Base-by-base conservation (phyloP, 2,888 invertebrate genomes). In the Fragum whitleyi region DNA sequence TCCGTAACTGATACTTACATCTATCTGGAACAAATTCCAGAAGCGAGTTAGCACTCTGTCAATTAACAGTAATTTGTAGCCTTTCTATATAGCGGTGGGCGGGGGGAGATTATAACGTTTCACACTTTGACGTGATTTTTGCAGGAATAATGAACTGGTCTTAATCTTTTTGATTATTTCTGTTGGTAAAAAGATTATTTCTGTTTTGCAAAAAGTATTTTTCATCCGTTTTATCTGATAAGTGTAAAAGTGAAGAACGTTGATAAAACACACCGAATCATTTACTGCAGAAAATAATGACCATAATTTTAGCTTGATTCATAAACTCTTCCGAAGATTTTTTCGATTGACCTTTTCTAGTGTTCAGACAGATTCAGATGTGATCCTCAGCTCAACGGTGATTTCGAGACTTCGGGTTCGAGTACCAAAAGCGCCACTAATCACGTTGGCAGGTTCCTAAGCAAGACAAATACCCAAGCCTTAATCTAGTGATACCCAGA, bases 1-100 rank as follows among this genome's bases (percentile, higher is more conserved):
- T 65, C 16, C 65, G 65, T 65, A 65, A 65, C 65, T 26, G 65
- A 65, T 65, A 65, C 65, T n/a, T 42, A 65, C 39, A 65, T 9
- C 65, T 65, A 65, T 65, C 65, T 65, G 65, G 65, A 65, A 65
- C 65, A 65, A 39, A 65, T 65, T 65, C 65, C 65, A 42, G 65
- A 65, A 65, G 21, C 70, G 70, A 70, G 55, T 55, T 70, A 70
- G 36, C 53, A 32, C 55, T 59, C 65, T 74, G 74, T 74, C 74
- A 74, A 74, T 74, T 74, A 74, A 42, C 51, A 26, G 67, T 67
- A 36, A 74, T 74, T 74, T 74, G 74, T 67, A 55, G 67, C 67
- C 32, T 51, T 28, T 26, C 53, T 29, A 14, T 47, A 47, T 36
- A 2, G 67, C 65, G 23, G 53, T 62, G 55, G 74, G 74, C 74